Evolutionary conservation across 92 coral and sea anemone genomes (phyloP).

Genomic region (Epizoanthus stellaris): DNA sequence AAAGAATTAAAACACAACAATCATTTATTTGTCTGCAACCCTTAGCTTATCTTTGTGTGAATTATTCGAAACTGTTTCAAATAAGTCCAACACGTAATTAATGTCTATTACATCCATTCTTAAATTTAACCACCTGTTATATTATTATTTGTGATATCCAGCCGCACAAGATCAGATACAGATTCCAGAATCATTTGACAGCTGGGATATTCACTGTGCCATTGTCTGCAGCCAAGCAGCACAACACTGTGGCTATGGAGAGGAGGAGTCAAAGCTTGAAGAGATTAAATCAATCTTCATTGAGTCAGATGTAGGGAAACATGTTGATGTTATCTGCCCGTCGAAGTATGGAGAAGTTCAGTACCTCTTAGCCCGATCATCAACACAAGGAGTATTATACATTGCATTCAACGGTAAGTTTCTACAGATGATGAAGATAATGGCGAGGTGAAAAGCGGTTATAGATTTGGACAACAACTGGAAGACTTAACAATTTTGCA

Average conservation of each 20-base stretch:
- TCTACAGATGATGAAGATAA: too few relatives aligned
- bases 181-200: neutral
- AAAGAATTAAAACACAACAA: too few relatives aligned
- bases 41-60: too few relatives aligned
- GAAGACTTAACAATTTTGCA: too few relatives aligned
- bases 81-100: too few relatives aligned
- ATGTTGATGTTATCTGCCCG: slow-evolving; percentile 6
- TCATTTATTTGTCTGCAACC: too few relatives aligned
- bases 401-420: slow-evolving; percentile 2
- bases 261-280: neutral
- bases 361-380: neutral
- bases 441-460: too few relatives aligned
- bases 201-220: slow-evolving; percentile 25
- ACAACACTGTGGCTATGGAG: slow-evolving; percentile 10
- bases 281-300: slow-evolving; percentile 1
- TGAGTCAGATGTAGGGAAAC: neutral
- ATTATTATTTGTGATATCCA: neutral
- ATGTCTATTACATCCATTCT: too few relatives aligned
- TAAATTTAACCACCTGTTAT: neutral
- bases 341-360: slow-evolving; percentile 13
- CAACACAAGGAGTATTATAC: slow-evolving; percentile 1
- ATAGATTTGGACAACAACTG: too few relatives aligned
- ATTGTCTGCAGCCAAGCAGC: slow-evolving; percentile 24
- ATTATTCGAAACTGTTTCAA: too few relatives aligned
- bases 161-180: neutral